Evolutionary conservation across 1,140 invertebrate genomes (phyloP).

Genomic region (Penaeus japonicus): DNA sequence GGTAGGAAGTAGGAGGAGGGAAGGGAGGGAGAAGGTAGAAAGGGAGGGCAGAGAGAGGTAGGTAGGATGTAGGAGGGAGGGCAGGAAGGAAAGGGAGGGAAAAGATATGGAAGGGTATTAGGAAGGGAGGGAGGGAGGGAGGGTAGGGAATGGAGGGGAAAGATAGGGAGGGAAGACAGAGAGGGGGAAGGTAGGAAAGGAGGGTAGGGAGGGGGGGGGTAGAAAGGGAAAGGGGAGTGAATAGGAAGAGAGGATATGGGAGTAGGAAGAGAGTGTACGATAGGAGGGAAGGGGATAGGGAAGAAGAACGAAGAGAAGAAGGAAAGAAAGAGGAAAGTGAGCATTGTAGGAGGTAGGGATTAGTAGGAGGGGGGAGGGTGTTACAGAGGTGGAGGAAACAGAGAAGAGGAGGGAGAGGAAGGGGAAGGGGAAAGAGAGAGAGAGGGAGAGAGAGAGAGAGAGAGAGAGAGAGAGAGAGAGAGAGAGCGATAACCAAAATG

Average conservation of each 20-base stretch:
- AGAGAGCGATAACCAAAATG: background rate
- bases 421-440: background rate
- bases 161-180: background rate
- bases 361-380: background rate
- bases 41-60: too few species aligned
- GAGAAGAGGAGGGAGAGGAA: background rate
- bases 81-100: background rate
- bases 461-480: background rate
- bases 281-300: background rate
- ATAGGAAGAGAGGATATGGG: background rate
- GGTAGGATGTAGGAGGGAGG: too few species aligned
- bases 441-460: background rate
- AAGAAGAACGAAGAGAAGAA: background rate
- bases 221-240: background rate
- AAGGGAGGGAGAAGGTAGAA: too few species aligned
- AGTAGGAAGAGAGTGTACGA: background rate
- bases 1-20: too few species aligned
- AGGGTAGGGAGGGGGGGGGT: background rate
- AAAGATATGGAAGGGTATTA: background rate
- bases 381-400: background rate
- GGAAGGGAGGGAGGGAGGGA: too few species aligned
- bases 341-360: background rate
- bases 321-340: background rate
- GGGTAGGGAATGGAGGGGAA: too few species aligned
- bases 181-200: background rate